phyloP scores from a whole-genome alignment of 2,113 vertebrate genomes.

The Haemorhous mexicanus region DNA sequence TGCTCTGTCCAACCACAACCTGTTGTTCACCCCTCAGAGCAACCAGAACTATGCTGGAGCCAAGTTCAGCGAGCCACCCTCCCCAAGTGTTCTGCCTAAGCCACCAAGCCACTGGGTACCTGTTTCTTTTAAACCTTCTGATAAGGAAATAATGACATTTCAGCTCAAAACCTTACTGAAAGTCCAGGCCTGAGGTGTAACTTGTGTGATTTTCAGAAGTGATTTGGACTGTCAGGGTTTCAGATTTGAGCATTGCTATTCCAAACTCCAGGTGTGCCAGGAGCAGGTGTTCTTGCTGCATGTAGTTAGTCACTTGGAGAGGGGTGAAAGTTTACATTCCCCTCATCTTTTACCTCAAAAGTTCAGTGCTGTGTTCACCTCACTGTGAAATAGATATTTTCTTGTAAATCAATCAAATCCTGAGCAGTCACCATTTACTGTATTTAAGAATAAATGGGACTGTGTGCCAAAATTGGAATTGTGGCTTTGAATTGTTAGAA shows the following conservation, averaged over 20 bases:
- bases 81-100: slow-evolving; percentile 93
- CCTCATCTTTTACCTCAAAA: background rate
- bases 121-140: slow-evolving; percentile 86
- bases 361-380: slow-evolving; percentile 73
- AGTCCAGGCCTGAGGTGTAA: slow-evolving; percentile 87
- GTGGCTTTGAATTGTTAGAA: background rate
- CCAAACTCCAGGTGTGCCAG: background rate
- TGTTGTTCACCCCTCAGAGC: slow-evolving; percentile 82
- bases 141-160: slow-evolving; percentile 95
- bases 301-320: background rate
- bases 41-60: slow-evolving; percentile 93
- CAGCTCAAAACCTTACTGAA: slow-evolving; percentile 97
- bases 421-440: background rate
- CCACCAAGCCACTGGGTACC: slow-evolving; percentile 97
- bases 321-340: background rate
- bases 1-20: slow-evolving; percentile 75
- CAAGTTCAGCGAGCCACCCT: slow-evolving; percentile 97
- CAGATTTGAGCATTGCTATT: background rate
- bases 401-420: background rate
- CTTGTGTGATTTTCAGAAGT: background rate
- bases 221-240: slow-evolving; percentile 24
- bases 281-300: background rate
- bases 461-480: background rate
- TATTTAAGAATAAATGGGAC: background rate
- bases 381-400: slow-evolving; percentile 56